Percentiles rank a stretch among this genome's conserved stretches.
phyloP scores from a whole-genome alignment of 1,140 invertebrate genomes.

The Aphidius gifuensis region DNA sequence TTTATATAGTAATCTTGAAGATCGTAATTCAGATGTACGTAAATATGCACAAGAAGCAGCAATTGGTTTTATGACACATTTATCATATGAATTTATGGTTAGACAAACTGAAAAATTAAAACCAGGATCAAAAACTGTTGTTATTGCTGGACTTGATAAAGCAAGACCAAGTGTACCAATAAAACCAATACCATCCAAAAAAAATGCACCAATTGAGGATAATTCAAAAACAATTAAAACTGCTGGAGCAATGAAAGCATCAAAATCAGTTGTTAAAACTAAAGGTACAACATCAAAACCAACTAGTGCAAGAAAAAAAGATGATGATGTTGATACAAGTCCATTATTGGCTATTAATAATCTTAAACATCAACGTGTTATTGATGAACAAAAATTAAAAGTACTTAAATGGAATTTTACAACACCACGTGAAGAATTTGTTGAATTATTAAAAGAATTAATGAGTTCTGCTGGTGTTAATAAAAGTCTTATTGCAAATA shows the following conservation, averaged over 20 bases:
- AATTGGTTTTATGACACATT: constrained; percentile 88
- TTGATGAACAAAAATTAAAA: constrained; percentile 90
- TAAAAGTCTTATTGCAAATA: constrained; percentile 79
- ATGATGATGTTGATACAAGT: constrained; percentile 80
- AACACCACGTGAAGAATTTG: constrained; percentile 88
- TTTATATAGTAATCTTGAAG: constrained; percentile 83
- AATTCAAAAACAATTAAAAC: constrained; percentile 58
- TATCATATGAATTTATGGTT: constrained; percentile 80
- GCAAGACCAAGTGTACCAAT: constrained; percentile 78
- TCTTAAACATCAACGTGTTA: constrained; percentile 84
- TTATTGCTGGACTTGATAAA: constrained; percentile 81
- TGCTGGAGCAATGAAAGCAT: constrained; percentile 54
- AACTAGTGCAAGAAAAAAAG: constrained; percentile 68
- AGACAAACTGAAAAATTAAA: constrained; percentile 80
- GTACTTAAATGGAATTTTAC: constrained; percentile 96
- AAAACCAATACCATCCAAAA: constrained; percentile 70
- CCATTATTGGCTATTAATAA: constrained; percentile 81
- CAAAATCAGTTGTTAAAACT: constrained; percentile 38
- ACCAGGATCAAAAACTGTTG: constrained; percentile 79
- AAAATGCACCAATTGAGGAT: constrained; percentile 51
- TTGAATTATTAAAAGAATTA: constrained; percentile 85
- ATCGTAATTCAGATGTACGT: constrained; percentile 86
- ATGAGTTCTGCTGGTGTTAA: constrained; percentile 87
- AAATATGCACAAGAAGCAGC: constrained; percentile 87
- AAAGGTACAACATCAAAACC: constrained; percentile 40